Percentiles rank a stretch among this genome's conserved stretches.
These are phyloP conservation scores for Atrina japonica DNA, from an alignment of 2,888 invertebrate species.

Conservation along the genomic window DNA sequence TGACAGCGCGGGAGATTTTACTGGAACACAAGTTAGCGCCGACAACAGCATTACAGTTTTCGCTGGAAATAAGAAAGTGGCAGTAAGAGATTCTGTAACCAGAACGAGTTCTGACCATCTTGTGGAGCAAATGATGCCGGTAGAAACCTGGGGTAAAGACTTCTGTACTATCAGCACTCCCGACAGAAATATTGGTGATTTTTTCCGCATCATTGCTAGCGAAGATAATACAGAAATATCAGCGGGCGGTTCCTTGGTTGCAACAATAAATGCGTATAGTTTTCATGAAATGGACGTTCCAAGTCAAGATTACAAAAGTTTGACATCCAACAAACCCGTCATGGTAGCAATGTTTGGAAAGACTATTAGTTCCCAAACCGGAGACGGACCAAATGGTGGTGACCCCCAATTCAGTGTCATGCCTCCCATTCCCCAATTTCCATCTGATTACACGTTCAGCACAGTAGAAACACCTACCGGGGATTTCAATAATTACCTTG, in stretches of 20 bases:
- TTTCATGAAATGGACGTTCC: constrained; percentile 44
- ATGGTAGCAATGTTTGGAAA: constrained; percentile 62
- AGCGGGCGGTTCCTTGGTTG: constrained; percentile 21
- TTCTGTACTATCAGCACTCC: constrained; percentile 67
- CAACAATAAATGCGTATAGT: constrained; percentile 30
- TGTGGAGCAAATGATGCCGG: constrained; percentile 64
- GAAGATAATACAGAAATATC: constrained; percentile 47
- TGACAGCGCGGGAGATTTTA: constrained; percentile 57
- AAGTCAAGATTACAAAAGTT: constrained; percentile 43
- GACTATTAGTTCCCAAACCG: constrained; percentile 47
- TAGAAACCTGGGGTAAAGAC: constrained; percentile 66
- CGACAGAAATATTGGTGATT: constrained; percentile 62
- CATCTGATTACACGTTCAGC: constrained; percentile 59
- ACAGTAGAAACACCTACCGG: constrained; percentile 54
- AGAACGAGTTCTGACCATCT: constrained; percentile 60
- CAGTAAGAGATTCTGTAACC: constrained; percentile 48
- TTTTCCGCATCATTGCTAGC: constrained; percentile 56
- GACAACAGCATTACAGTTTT: constrained; percentile 61
- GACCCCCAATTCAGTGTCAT: constrained; percentile 69
- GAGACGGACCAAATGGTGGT: constrained; percentile 57
- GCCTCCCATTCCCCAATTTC: constrained; percentile 61
- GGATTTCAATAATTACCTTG: constrained; percentile 49
- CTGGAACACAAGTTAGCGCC: constrained; percentile 62
- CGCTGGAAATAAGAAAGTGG: constrained; percentile 60
- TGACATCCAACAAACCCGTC: constrained; percentile 53